Base-by-base conservation (phyloP, 2,888 invertebrate species). In the Cremastinae sp. region DNA sequence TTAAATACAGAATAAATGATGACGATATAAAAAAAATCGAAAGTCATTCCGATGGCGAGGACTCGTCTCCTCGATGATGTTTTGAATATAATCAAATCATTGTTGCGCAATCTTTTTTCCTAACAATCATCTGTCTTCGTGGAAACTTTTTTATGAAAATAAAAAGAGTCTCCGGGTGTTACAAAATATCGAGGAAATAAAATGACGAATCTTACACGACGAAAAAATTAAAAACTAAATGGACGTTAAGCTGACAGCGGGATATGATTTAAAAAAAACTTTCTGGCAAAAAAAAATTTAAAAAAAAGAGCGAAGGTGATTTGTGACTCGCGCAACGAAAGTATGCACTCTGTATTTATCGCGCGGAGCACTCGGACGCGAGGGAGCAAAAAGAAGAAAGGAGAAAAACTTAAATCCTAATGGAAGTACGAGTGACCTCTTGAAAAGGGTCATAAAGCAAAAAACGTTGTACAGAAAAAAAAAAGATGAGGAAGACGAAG, bases 391-490 rank as follows among this genome's bases (percentile, higher is more conserved):
- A 28, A 28, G 28, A 16, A 36, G 36, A 14, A 22, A n/a, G 12
- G 38, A 43, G 36, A 14, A 56, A 56, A 47, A 36, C 20, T 18
- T 28, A n/a, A 34, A 38, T 56, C 18, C 56, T 56, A 56, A 56
- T 56, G 56, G 56, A 38, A 56, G n/a, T 16, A 10, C 56, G 38
- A 56, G 56, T 56, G 56, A 56, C 56, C 38, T 56, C 56, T 38
- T 14, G 38, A 36, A 5, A 22, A 56, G 36, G 36, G 56, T 10
- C 38, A n/a, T 9, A 10, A 16, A 56, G 38, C 14, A 38, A 56
- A 56, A 38, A 56, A 56, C 14, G 10, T 56, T 38, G 36, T 36
- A 16, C 16, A 38, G 0, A 36, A 54, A 36, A 36, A 54, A 36
- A 9, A 16, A 28, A n/a, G 16, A 18, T 3, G 28, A 5, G 14